These are phyloP conservation scores for Spilarctia lutea DNA, from an alignment of 2,888 invertebrate genomes.

Conservation along the genomic window DNA sequence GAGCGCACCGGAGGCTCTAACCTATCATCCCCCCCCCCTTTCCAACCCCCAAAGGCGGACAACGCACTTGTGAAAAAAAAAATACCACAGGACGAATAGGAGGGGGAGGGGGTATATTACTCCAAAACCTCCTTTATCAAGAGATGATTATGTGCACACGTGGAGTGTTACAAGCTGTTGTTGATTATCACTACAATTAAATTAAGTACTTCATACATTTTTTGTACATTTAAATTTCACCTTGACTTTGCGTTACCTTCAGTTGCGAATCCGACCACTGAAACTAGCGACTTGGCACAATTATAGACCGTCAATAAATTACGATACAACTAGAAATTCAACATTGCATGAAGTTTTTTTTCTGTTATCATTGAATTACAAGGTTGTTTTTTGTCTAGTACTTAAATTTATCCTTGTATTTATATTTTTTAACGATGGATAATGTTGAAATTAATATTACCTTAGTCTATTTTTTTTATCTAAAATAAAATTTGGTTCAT, in stretches of 20 bases:
- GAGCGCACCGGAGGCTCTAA: too few species aligned
- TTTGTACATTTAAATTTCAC: slow-evolving; percentile 13
- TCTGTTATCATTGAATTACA: slow-evolving; percentile 17
- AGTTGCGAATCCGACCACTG: slow-evolving; percentile 23
- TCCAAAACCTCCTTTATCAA: too few species aligned
- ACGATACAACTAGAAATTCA: slow-evolving; percentile 22
- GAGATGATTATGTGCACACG: too few species aligned
- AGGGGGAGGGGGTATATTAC: too few species aligned
- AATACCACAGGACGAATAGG: too few species aligned
- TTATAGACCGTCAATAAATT: slow-evolving; percentile 16
- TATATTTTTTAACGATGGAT: slow-evolving; percentile 7
- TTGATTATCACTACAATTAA: not conserved
- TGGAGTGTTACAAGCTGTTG: too few species aligned
- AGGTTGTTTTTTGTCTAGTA: slow-evolving; percentile 24
- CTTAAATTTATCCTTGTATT: slow-evolving; percentile 42
- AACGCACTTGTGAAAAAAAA: too few species aligned
- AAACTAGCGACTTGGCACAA: slow-evolving; percentile 32
- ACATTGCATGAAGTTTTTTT: slow-evolving; percentile 23
- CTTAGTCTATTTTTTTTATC: not conserved
- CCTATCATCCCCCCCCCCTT: too few species aligned
- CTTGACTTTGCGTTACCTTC: slow-evolving; percentile 40
- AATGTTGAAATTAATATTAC: slow-evolving; percentile 11
- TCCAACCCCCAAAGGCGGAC: too few species aligned
- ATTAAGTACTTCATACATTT: slow-evolving; percentile 7
- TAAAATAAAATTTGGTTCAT: not conserved